Evolutionary conservation across 2,113 vertebrate species (phyloP), one percentile per base, ranked within the genome.

Genomic region (Micronycteris hirsuta): DNA sequence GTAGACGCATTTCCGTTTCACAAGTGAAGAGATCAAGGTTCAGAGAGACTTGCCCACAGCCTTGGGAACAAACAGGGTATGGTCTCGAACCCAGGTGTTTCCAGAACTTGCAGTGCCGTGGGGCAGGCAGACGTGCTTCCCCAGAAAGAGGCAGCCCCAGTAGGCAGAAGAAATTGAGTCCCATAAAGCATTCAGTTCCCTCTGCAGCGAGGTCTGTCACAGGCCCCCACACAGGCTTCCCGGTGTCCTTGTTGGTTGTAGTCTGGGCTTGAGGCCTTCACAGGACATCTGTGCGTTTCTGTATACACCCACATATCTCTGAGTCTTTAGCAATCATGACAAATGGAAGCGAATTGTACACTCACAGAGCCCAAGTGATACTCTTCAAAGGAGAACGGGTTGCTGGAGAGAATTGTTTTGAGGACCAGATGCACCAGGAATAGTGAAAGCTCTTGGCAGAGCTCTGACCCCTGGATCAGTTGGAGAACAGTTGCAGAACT

Each of bases 401-500:
- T 89, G 36, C 10, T 31, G 26, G 12, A 16, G 38, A 22, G 38
- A 17, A 0, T 13, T 20, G 14, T 31, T 43, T 6, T 56, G 61
- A 93, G 22, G 36, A 49, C 33, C 22, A 38, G n/a, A 2, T 88
- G 45, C 26, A 1, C 45, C 58, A 15, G 22, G 14, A 9, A 36
- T 10, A 38, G 61, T 56, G n/a, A 67, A 43, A 49, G 9, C 24
- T 16, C 36, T 49, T 31, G 43, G 16, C 61, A 47, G 63, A 89
- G 9, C 65, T 33, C 56, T 28, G 45, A 9, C 31, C 36, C 33
- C 2, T 22, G 20, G 2, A 31, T 61, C 87, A 56, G 22, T 19
- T 86, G 45, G 36, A 82, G 81, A 88, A 52, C 52, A 70, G 31
- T 81, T 85, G 31, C 43, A 43, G 86, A 77, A 20, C 80, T 83